A percentile compares a stretch with the other conserved stretches of the same genome.
These are phyloP conservation scores for Halictus rubicundus DNA, from an alignment of 1,140 invertebrate genomes.

Conservation along the genomic window DNA sequence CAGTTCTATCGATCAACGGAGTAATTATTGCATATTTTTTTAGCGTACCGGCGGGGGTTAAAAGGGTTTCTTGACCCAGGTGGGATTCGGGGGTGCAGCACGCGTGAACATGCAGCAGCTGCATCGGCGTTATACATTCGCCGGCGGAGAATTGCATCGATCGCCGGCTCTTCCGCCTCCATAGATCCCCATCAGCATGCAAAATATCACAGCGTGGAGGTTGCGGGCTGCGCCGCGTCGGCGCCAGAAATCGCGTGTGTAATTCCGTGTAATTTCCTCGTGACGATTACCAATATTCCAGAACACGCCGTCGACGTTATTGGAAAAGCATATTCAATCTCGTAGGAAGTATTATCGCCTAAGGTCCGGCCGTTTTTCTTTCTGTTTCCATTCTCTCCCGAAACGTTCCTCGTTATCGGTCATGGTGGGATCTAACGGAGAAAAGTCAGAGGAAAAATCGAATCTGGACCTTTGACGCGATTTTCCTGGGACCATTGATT, in stretches of 20 bases:
- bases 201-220: constrained; percentile 8
- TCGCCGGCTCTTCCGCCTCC: constrained; percentile 29
- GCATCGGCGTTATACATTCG: constrained; percentile 13
- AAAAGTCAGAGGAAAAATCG: too few species aligned
- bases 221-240: constrained; percentile 15
- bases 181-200: constrained; percentile 30
- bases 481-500: too few species aligned
- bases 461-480: too few species aligned
- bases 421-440: too few species aligned
- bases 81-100: constrained; percentile 3
- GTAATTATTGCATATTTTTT: too few species aligned
- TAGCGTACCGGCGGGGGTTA: background rate
- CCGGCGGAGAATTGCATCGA: constrained; percentile 21
- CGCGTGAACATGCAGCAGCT: background rate
- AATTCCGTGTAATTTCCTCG: constrained; percentile 45
- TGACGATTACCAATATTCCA: constrained; percentile 32
- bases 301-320: background rate
- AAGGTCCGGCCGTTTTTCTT: background rate
- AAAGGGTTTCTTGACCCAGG: background rate
- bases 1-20: too few species aligned
- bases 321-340: constrained; percentile 3
- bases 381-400: background rate
- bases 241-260: constrained; percentile 15
- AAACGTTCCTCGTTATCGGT: too few species aligned
- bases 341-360: constrained; percentile 2